These are phyloP conservation scores for Koerneria pararmatus DNA, from an alignment of 2,888 invertebrate genomes.

Conservation along the genomic window DNA sequence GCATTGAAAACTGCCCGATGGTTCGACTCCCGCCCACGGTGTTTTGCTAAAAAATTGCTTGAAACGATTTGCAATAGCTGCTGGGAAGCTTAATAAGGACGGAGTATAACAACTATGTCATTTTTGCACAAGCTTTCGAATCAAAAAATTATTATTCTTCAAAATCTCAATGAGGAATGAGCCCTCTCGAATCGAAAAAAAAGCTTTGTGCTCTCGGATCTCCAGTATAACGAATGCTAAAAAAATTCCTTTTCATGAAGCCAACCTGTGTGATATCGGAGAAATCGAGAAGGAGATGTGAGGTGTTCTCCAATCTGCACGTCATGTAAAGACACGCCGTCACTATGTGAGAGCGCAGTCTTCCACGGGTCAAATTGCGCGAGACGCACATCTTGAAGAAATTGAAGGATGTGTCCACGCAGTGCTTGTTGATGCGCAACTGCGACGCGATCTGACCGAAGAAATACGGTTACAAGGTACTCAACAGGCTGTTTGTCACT, in stretches of 20 bases:
- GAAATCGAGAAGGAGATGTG: slow-evolving; percentile 91
- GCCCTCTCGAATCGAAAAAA: no score
- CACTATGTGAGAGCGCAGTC: slow-evolving; percentile 82
- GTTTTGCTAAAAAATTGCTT: no score
- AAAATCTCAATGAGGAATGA: no score
- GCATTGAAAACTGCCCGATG: no score
- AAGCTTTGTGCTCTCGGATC: slow-evolving; percentile 1
- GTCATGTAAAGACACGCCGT: slow-evolving; percentile 97
- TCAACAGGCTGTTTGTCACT: not conserved
- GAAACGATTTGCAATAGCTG: no score
- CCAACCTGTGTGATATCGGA: slow-evolving; percentile 74
- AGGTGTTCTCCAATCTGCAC: slow-evolving; percentile 87
- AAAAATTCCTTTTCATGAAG: not conserved
- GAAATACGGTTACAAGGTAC: not conserved
- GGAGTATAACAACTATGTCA: no score
- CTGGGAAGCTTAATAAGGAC: no score
- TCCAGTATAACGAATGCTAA: not conserved
- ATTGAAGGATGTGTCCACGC: slow-evolving; percentile 85
- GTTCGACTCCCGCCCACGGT: no score
- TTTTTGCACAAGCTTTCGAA: no score
- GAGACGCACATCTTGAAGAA: slow-evolving; percentile 74
- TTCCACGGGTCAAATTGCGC: slow-evolving; percentile 73
- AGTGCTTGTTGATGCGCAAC: slow-evolving; percentile 80
- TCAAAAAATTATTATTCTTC: no score
- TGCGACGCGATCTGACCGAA: slow-evolving; percentile 74